Evolutionary conservation across 37 sponge, comb jelly and placozoan genomes (phyloP).

Genomic region (Haliclona indistincta): DNA sequence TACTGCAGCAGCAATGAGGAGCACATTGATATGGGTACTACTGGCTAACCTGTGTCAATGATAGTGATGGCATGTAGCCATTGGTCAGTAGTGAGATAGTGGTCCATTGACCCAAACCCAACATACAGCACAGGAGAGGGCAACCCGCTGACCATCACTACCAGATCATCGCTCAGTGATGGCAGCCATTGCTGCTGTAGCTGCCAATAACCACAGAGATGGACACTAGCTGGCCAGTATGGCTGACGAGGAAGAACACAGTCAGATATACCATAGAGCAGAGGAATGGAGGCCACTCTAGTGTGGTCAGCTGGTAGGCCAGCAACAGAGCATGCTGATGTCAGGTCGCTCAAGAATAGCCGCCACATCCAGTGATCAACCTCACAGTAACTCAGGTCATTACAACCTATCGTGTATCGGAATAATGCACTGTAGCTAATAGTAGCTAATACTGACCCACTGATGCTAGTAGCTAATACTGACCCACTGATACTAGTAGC

Average conservation of each 20-base stretch:
- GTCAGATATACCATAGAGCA: constrained; percentile 61
- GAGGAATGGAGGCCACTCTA: constrained; percentile 22
- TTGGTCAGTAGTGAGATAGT: constrained; percentile 13
- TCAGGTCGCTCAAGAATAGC: constrained; percentile 59
- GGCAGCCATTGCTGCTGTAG: not conserved
- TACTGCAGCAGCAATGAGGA: not conserved
- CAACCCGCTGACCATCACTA: not conserved
- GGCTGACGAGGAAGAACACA: constrained; percentile 33
- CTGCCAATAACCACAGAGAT: constrained; percentile 45
- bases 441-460: no score
- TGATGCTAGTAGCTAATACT: no score
- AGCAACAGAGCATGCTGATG: constrained; percentile 21
- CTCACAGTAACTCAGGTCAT: constrained; percentile 37
- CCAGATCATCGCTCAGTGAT: not conserved
- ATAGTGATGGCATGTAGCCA: constrained; percentile 22
- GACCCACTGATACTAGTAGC: no score
- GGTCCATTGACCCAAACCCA: constrained; percentile 74
- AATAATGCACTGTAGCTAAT: not conserved
- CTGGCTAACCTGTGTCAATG: constrained; percentile 32
- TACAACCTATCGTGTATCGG: no score
- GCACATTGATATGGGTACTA: not conserved
- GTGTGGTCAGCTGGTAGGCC: constrained; percentile 23
- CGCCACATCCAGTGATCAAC: constrained; percentile 82
- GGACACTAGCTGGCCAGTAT: constrained; percentile 62
- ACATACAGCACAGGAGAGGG: constrained; percentile 34